Evolutionary conservation across 2,888 invertebrate species (phyloP).

Genomic region (Perithous albicinctus): DNA sequence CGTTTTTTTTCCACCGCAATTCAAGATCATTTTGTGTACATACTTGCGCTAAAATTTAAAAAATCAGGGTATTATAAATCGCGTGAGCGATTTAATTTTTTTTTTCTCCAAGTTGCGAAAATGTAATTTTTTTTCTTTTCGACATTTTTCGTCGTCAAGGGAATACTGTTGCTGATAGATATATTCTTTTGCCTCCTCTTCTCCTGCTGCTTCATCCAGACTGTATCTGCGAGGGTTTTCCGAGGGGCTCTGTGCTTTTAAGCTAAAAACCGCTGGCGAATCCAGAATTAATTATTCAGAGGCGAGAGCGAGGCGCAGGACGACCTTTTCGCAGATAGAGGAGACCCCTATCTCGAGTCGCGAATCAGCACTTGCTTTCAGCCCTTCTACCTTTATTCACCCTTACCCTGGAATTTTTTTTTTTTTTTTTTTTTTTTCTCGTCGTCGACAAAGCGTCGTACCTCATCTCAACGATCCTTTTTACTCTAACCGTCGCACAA

Average conservation of each 20-base stretch:
- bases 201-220: conserved; percentile 22
- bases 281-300: conserved; percentile 77
- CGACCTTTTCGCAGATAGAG: conserved; percentile 71
- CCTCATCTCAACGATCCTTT: conserved; percentile 52
- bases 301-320: conserved; percentile 67
- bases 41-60: no score
- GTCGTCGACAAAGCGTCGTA: conserved; percentile 45
- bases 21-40: no score
- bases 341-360: conserved; percentile 55
- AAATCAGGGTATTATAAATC: no score
- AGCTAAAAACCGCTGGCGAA: conserved; percentile 67
- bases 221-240: conserved; percentile 14
- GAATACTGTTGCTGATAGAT: conserved; percentile 53
- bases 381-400: conserved; percentile 54
- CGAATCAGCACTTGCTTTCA: conserved; percentile 69
- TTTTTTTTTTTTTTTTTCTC: no score
- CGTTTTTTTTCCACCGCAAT: no score
- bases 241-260: conserved; percentile 64
- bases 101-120: background rate
- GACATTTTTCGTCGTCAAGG: conserved; percentile 16
- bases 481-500: background rate
- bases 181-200: conserved; percentile 42
- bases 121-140: conserved; percentile 16
- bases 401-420: conserved; percentile 36
- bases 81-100: no score